Evolutionary conservation across 2,797 vertebrate species (phyloP), one percentile per base, ranked within the genome.

Genomic region (Rousettus madagascariensis): DNA sequence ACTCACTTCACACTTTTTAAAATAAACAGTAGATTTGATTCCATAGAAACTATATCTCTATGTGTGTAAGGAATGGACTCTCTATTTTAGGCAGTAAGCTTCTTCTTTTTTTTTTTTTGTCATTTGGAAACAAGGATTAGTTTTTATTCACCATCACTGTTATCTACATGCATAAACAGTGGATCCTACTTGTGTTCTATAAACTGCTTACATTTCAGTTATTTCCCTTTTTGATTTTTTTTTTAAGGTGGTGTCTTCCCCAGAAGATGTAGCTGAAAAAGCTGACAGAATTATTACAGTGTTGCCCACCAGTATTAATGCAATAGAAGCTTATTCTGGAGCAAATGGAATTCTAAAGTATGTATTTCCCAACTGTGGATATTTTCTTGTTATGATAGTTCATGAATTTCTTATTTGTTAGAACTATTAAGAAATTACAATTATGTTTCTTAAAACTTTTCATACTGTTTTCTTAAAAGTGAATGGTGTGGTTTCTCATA

Each of bases 241-340:
- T 66, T 43, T 97, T 78, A 98, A 99, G 99, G 99, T 99, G 97
- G 98, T 99, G 38, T 99, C 99, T 98, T 99, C 98, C 65, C 99
- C 99, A 95, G 99, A 99, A 97, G 99, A 99, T 22, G 99, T 99
- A 78, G 99, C 99, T 68, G 99, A 99, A 90, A 99, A 98, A 98
- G 99, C 99, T 68, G 99, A 99, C 98, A 99, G 99, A 97, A 99
- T 99, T 97, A 99, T 99, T 98, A 99, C 99, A 83, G 99, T 99
- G 99, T 98, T 99, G 95, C 99, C 99, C 78, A 99, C 99, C 78
- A 99, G 99, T 98, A 98, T 99, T 61, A 99, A 99, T 97, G 99
- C 99, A 5, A 87, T 98, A 91, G 99, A 99, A 36, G 99, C 98
- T 94, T 99, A 99, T 98, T 99, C 99, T 9, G 99, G 99, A 97